Base-by-base conservation (phyloP, 2,888 invertebrate genomes). In the Noctua janthina region DNA sequence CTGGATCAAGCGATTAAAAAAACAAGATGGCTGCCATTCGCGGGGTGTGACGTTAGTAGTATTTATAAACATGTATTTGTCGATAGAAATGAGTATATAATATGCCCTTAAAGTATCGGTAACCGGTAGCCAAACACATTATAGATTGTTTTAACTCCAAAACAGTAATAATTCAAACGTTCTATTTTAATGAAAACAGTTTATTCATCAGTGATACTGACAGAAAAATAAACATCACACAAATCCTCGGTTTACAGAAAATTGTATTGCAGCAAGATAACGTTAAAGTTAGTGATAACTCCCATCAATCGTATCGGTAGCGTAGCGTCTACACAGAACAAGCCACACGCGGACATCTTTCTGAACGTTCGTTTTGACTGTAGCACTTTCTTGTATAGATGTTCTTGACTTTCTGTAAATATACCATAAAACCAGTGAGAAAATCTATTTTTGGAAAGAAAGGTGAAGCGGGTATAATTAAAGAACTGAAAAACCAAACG, bases 211-310 rank as follows among this genome's bases (percentile, higher is more conserved):
- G 56, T 56, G 23, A 59, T 11, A 11, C 5, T 11, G 0, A n/a
- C 23, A n/a, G 11, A 59, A 59, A 59, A 59, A 11, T 23, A 10
- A 56, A 59, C 56, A n/a, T 59, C n/a, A 59, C n/a, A 59, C 56
- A n/a, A 43, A 35, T n/a, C 56, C 8, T 49, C 7, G 11, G 13
- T 43, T 59, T 73, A 80, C 49, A 82, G 13, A 64, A 82, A 82
- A 59, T 67, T 67, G 35, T 85, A 84, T 29, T 84, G 80, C n/a
- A 84, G 23, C 2, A 76, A n/a, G 15, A 85, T 54, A 49, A 84
- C 8, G 3, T 49, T 69, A n/a, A 74, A 84, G n/a, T 67, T 67
- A 4, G 70, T 70, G 2, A 73, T 43, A 23, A 85, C 70, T 11
- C 62, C 74, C 17, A 85, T 70, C 1, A 84, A 20, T 43, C 39